Evolutionary conservation across 2,797 vertebrate genomes (phyloP).

Genomic region (Balearica regulorum): DNA sequence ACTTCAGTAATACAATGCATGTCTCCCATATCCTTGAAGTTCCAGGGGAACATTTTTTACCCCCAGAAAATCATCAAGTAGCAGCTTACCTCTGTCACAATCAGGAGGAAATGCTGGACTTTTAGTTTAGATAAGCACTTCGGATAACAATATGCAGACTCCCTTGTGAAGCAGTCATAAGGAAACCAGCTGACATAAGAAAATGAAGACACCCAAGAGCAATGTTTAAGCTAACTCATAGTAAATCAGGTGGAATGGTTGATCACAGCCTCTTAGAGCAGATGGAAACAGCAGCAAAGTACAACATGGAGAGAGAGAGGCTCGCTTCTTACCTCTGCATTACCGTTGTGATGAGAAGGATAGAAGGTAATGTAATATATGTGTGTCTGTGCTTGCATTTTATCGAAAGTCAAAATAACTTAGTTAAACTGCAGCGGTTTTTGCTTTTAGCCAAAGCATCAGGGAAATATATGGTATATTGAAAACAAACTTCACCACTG

Average conservation of each 20-base stretch:
- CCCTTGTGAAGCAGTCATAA: neutral
- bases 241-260: neutral
- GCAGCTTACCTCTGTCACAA: neutral
- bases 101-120: neutral
- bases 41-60: neutral
- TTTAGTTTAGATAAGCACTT: neutral
- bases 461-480: neutral
- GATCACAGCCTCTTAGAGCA: neutral
- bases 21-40: neutral
- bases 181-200: neutral
- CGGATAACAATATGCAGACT: neutral
- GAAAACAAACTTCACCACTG: neutral
- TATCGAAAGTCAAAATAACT: neutral
- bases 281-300: neutral
- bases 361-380: neutral
- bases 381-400: fast-evolving
- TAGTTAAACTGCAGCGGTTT: neutral
- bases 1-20: neutral
- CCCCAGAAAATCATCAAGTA: neutral
- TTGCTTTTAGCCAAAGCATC: neutral
- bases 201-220: neutral
- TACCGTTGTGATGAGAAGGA: neutral
- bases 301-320: neutral
- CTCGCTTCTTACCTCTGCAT: fast-evolving
- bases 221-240: neutral